A percentile compares a stretch with the other conserved stretches of the same genome.
Evolutionary conservation across 2,797 vertebrate genomes (phyloP).

Genomic region (Psittacula echo): DNA sequence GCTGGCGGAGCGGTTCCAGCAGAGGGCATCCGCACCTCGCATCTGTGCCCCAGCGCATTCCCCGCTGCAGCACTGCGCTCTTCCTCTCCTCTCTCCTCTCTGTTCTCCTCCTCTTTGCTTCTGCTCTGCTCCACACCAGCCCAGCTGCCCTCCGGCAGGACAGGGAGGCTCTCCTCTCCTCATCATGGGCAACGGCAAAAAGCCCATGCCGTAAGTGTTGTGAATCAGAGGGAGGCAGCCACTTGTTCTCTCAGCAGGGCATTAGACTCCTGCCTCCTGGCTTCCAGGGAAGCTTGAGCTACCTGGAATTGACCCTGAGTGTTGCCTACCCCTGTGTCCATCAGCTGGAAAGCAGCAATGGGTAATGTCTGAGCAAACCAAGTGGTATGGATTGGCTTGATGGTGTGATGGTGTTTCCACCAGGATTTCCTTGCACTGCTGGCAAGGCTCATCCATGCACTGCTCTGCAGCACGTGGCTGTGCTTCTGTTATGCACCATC

Average conservation of each 20-base stretch:
- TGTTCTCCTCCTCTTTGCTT: neutral
- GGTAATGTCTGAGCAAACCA: rapidly evolving
- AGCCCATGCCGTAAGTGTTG: rapidly evolving
- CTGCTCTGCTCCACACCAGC: neutral
- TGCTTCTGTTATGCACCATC: neutral
- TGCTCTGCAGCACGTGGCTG: neutral
- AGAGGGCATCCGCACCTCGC: slow-evolving; percentile 27
- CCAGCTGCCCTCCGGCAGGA: neutral
- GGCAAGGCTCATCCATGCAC: neutral
- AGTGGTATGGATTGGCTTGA: neutral
- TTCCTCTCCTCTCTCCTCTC: neutral
- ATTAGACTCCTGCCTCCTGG: neutral
- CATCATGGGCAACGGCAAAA: rapidly evolving
- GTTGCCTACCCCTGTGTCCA: rapidly evolving
- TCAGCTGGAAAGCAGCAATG: rapidly evolving
- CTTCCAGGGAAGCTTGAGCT: neutral
- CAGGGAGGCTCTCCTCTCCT: neutral
- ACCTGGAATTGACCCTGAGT: rapidly evolving
- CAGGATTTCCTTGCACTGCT: neutral
- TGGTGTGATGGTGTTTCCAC: neutral
- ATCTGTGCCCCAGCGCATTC: neutral
- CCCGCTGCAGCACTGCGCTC: neutral
- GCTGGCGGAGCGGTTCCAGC: neutral
- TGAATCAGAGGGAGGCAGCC: neutral
- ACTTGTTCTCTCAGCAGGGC: neutral